Base-by-base conservation (phyloP, 2,797 vertebrate genomes). In the Podarcis siculus region DNA sequence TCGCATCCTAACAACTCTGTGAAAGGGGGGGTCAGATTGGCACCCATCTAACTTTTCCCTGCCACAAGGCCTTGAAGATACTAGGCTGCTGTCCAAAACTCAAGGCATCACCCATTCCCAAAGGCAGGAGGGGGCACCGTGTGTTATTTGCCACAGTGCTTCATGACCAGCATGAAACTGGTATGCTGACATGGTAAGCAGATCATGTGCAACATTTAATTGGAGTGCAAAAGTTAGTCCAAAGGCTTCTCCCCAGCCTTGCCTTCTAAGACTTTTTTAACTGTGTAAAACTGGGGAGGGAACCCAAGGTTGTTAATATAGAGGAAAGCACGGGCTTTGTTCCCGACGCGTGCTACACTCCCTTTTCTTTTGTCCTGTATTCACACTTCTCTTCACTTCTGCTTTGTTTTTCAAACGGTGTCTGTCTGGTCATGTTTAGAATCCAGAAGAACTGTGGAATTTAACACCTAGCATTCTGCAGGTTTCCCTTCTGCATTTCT, bases 351-450 rank as follows among this genome's bases (percentile, higher is more conserved):
- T 69, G 77, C 85, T 72, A 79, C n/a, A 0, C 58, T 89, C 19
- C 72, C 1, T 8, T 71, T 13, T 61, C 1, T 85, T 91, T 92
- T 72, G 21, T 23, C 23, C 64, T 15, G 1, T 81, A 80, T 3
- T 82, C 89, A 23, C 30, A 21, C 83, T 92, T 80, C 67, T n/a
- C 7, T 76, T 80, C 71, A n/a, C 5, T 76, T 35, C 75, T 79
- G 91, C 93, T 90, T 82, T 91, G 58, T 61, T 61, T 61, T 94
- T 30, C 91, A 92, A 94, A 93, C 87, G 82, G 91, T 89, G 86
- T 82, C 91, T 89, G 82, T 82, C 91, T 89, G 80, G 76, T 4
- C 89, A 67, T 85, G 73, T 83, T 84, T 55, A 49, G 80, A 82
- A 87, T 13, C 81, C 0, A 3, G 5, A 85, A 86, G 71, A 83